Base-by-base conservation (phyloP, 1,140 invertebrate genomes). In the Drosophila parvula region DNA sequence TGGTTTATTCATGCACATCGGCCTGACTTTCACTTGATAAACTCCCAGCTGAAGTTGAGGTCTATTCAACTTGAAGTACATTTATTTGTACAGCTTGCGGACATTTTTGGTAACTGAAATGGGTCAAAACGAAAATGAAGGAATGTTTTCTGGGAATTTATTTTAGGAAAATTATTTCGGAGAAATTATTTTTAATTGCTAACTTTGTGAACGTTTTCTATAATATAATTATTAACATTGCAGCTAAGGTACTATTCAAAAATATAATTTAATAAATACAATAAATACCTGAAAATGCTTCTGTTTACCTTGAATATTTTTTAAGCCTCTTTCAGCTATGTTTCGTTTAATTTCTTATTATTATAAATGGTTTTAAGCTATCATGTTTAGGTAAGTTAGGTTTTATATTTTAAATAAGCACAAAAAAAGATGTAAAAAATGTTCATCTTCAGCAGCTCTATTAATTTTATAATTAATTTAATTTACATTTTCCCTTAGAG, bases 81-180 rank as follows among this genome's bases (percentile, higher is more conserved):
- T 53, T 69, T 68, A 53, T 67, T 69, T 69, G 44, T 10, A 69
- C 65, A 69, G 65, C 65, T 69, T 67, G 47, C 61, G 47, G 47
- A 67, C 47, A 50, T 68, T 38, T 12, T 34, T 10, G 38, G 10
- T 18, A 32, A 44, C 41, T 44, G 34, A 69, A 69, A 67, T 69
- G 47, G 65, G 65, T 53, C 61, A 64, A 16, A 43, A 53, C 22
- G 61, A 32, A 60, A 30, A 36, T 32, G 28, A 32, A 38, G 32
- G 27, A 41, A 14, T 2, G 27, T 14, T 12, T 62, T 34, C 14
- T 12, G 12, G 4, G 18, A 47, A 27, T 22, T 38, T 36, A n/a
- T 27, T 32, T 4, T 12, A 22, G 7, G 7, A 30, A 36, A 10
- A 8, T n/a, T 14, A 41, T 43, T 8, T 3, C 2, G 6, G 1